Conservation (phyloP, 2,888 invertebrate species). For the Atrina japonica region DNA sequence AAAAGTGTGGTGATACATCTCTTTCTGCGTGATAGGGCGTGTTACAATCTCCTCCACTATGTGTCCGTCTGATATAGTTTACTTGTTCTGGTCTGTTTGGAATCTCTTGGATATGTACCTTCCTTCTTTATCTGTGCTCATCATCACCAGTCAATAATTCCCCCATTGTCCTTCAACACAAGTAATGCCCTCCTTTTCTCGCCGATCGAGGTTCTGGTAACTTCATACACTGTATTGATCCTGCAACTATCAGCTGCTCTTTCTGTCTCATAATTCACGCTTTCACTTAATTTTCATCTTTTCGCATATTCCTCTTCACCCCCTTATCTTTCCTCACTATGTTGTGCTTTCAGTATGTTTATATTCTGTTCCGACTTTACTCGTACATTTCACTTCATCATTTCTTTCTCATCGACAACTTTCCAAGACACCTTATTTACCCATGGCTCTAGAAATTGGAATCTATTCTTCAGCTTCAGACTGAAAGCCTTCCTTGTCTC, state of each 20-base stretch:
- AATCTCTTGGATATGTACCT: background rate
- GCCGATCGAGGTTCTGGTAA: background rate
- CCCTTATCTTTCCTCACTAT: conserved; percentile 10
- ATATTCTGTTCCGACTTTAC: conserved; percentile 10
- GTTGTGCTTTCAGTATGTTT: conserved; percentile 7
- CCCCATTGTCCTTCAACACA: conserved; percentile 14
- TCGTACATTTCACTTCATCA: background rate
- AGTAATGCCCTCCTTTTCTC: background rate
- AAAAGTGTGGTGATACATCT: background rate
- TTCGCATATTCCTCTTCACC: background rate
- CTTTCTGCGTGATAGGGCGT: background rate
- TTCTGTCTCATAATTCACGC: background rate
- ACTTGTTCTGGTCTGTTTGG: background rate
- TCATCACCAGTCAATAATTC: conserved; percentile 5
- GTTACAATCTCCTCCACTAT: background rate
- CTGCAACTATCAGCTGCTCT: conserved; percentile 7
- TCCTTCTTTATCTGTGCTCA: conserved; percentile 7
- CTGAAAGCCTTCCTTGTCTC: conserved; percentile 21
- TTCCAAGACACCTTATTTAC: conserved; percentile 3
- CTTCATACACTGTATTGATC: conserved; percentile 2
- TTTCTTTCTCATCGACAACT: conserved; percentile 5
- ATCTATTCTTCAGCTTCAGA: conserved; percentile 12
- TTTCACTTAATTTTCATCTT: background rate
- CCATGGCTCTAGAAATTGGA: conserved; percentile 21
- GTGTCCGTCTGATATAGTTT: background rate